Conservation (phyloP, 1,140 invertebrate species). For the Phymastichus coffea region DNA sequence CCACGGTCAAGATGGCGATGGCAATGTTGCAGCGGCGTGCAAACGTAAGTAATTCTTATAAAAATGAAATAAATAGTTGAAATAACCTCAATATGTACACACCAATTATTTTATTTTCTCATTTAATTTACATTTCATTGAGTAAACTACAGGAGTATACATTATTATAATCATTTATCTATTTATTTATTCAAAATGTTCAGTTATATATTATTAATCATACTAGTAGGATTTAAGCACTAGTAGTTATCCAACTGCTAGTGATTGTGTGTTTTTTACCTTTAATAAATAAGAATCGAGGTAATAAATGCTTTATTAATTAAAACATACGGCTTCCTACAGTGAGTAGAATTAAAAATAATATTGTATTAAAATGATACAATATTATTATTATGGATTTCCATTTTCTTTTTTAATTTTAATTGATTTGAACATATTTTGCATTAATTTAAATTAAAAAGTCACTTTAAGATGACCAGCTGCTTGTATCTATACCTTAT, state of each 20-base stretch:
- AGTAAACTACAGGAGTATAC: background rate
- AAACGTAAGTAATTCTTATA: slow-evolving; percentile 61
- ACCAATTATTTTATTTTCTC: slow-evolving; percentile 4
- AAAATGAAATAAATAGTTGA: no score
- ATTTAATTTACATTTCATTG: background rate
- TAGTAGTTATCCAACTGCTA: background rate
- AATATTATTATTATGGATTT: no score
- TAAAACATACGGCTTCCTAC: no score
- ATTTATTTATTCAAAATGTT: background rate
- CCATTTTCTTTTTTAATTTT: background rate
- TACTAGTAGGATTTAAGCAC: background rate
- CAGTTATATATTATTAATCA: background rate
- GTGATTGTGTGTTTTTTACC: background rate
- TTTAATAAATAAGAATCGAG: no score
- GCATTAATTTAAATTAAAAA: background rate
- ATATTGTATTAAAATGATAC: no score
- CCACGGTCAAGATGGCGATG: slow-evolving; percentile 58
- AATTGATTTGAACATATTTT: background rate
- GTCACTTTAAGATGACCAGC: background rate
- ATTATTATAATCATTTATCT: slow-evolving; percentile 1
- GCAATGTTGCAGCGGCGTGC: slow-evolving; percentile 62
- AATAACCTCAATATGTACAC: no score
- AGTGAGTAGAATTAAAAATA: no score
- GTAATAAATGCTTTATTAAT: no score
- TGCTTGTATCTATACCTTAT: background rate